Conservation (phyloP, 2,113 vertebrate genomes). For the Microtus richardsoni region DNA sequence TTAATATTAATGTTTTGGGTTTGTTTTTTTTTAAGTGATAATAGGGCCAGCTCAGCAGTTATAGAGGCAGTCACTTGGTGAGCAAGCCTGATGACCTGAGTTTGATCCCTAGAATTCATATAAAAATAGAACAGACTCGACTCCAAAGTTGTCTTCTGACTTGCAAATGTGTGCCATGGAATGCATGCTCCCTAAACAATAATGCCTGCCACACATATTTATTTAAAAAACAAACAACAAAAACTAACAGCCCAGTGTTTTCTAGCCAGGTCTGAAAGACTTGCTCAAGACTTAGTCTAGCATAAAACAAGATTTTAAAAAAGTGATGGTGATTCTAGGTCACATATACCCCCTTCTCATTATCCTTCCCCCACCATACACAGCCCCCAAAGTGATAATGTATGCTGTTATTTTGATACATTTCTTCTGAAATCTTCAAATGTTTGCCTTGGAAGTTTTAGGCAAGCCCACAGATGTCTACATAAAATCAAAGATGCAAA, state of each 20-base stretch:
- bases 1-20: slow-evolving; percentile 86
- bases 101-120: neutral
- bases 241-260: slow-evolving; percentile 90
- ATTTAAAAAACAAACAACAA: neutral
- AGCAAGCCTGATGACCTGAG: neutral
- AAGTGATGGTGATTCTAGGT: neutral
- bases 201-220: neutral
- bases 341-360: neutral
- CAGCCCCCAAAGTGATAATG: slow-evolving; percentile 89
- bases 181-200: neutral
- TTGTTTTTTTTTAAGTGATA: neutral
- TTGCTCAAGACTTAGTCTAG: slow-evolving; percentile 90
- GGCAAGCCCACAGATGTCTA: slow-evolving; percentile 91
- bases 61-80: neutral
- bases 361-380: neutral
- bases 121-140: neutral
- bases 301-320: slow-evolving; percentile 89
- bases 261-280: slow-evolving; percentile 89
- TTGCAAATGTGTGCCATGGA: neutral
- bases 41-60: neutral
- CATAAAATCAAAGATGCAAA: slow-evolving; percentile 88
- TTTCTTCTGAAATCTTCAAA: slow-evolving; percentile 92
- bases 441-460: slow-evolving; percentile 91
- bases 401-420: slow-evolving; percentile 91
- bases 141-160: neutral